Conservation (phyloP, 2,888 invertebrate genomes). For the Cyrtodaria siliqua region DNA sequence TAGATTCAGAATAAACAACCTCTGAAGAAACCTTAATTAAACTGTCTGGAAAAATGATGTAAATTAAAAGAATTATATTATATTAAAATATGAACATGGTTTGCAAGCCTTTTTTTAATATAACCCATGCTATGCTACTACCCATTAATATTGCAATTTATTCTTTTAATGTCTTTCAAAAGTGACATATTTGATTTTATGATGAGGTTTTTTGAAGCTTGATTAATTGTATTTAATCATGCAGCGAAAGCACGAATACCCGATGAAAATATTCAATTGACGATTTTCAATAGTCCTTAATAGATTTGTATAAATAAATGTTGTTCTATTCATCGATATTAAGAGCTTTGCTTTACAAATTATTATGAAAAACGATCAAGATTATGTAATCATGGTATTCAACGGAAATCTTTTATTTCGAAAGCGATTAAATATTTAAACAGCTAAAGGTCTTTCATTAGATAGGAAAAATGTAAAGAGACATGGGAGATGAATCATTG, state of each 20-base stretch:
- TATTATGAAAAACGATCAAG: background rate
- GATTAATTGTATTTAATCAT: constrained; percentile 4
- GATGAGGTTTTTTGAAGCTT: background rate
- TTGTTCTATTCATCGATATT: no score
- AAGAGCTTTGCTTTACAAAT: no score
- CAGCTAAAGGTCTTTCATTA: constrained; percentile 16
- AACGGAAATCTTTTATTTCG: constrained; percentile 35
- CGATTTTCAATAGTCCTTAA: no score
- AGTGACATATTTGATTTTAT: constrained; percentile 14
- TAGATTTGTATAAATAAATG: no score
- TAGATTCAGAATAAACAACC: no score
- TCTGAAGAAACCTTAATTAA: no score
- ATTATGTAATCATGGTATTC: constrained; percentile 3
- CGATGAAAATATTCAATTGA: no score
- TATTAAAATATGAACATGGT: no score
- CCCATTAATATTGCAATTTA: constrained; percentile 6
- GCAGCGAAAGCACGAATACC: background rate
- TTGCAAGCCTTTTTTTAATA: no score
- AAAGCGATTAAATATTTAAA: constrained; percentile 25
- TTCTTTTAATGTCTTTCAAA: constrained; percentile 1
- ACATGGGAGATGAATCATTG: no score
- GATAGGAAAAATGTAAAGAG: background rate
- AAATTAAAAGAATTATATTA: no score
- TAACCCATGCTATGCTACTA: background rate
- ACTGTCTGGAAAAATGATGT: no score